A percentile compares a stretch with the other conserved stretches of the same genome.
Conservation (phyloP, 2,113 vertebrate genomes). For the Motacilla tschutschensis region DNA sequence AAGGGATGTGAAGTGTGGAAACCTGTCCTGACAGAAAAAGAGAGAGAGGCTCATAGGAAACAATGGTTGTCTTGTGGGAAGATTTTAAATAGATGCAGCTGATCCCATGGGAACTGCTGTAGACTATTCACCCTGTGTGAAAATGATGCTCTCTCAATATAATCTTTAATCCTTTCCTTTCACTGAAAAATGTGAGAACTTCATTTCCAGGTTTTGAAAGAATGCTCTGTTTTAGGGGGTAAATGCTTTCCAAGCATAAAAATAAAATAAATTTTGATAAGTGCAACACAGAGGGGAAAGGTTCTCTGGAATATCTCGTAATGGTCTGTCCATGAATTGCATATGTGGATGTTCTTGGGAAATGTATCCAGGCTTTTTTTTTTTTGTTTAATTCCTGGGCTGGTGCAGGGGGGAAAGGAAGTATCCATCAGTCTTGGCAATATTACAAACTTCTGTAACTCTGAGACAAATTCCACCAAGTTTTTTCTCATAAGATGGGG, state of each 20-base stretch:
- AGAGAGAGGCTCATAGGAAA: not conserved
- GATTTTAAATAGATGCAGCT: conserved; percentile 54
- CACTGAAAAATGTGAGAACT: conserved; percentile 58
- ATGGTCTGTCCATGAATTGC: not conserved
- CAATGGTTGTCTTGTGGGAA: conserved; percentile 66
- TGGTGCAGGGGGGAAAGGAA: not conserved
- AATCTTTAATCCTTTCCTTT: conserved; percentile 69
- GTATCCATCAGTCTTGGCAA: not conserved
- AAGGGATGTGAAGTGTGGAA: conserved; percentile 24
- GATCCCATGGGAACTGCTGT: conserved; percentile 67
- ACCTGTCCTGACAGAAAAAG: conserved; percentile 17
- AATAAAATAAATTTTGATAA: conserved; percentile 21
- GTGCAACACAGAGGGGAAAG: not conserved
- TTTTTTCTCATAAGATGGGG: not conserved
- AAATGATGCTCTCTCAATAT: conserved; percentile 72
- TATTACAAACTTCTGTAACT: not conserved
- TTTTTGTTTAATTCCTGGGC: not conserved
- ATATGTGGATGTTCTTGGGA: not conserved
- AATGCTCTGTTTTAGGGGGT: not conserved
- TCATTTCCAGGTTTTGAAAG: conserved; percentile 39
- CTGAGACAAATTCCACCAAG: not conserved
- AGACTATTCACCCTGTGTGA: conserved; percentile 56
- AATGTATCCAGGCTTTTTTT: not conserved
- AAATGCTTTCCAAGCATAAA: not conserved
- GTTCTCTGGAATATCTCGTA: not conserved